phyloP scores from a whole-genome alignment of 2,113 vertebrate species.

The Scomber scombrus region DNA sequence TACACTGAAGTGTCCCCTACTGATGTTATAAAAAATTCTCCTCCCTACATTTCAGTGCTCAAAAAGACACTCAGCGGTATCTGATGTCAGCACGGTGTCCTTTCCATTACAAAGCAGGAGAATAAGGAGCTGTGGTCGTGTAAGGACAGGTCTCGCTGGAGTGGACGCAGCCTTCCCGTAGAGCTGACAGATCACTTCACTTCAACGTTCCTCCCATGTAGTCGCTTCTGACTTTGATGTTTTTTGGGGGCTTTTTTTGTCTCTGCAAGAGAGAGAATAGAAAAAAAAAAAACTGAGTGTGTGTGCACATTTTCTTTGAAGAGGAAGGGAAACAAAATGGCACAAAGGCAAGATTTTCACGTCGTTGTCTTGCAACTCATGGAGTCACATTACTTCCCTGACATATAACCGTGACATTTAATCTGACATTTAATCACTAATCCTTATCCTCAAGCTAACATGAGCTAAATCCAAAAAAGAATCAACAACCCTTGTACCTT shows the following conservation, averaged over 20 bases:
- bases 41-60: slow-evolving; percentile 9
- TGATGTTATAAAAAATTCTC: slow-evolving; percentile 46
- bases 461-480: slow-evolving; percentile 47
- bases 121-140: slow-evolving; percentile 18
- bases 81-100: slow-evolving; percentile 55
- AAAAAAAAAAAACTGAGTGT: background rate
- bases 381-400: slow-evolving; percentile 38
- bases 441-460: slow-evolving; percentile 53
- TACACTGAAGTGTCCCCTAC: slow-evolving; percentile 39
- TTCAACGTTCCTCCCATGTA: slow-evolving; percentile 24
- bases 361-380: slow-evolving; percentile 41
- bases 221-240: slow-evolving; percentile 45
- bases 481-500: slow-evolving; percentile 11
- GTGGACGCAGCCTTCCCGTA: slow-evolving; percentile 37
- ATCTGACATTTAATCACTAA: slow-evolving; percentile 71
- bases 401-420: slow-evolving; percentile 70
- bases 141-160: slow-evolving; percentile 36
- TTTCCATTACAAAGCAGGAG: slow-evolving; percentile 34
- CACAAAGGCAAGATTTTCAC: slow-evolving; percentile 32
- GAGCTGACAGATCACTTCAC: slow-evolving; percentile 50
- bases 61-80: slow-evolving; percentile 15
- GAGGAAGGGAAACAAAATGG: slow-evolving; percentile 18
- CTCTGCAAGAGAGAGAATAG: background rate
- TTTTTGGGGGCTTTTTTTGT: background rate
- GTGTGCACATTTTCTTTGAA: slow-evolving; percentile 46